Evolutionary conservation across 2,888 invertebrate species (phyloP).

Genomic region (Carcina quercana): DNA sequence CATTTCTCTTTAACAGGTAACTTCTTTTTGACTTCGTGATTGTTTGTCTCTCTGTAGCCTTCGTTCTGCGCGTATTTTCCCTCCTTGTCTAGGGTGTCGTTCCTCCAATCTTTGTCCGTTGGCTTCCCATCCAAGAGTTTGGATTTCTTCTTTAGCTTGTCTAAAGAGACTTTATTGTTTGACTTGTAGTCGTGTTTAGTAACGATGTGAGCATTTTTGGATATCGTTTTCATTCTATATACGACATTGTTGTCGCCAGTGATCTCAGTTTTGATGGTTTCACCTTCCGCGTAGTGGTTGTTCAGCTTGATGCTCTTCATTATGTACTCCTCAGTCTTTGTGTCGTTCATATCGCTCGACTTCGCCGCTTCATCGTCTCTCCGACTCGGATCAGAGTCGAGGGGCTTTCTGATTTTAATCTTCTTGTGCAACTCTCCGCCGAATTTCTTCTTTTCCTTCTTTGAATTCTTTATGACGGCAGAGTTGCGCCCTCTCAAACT

Average conservation of each 20-base stretch:
- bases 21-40: constrained; percentile 64
- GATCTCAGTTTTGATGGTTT: constrained; percentile 57
- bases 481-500: constrained; percentile 89
- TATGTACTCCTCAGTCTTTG: constrained; percentile 61
- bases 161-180: constrained; percentile 48
- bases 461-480: constrained; percentile 87
- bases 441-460: constrained; percentile 78
- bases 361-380: constrained; percentile 50
- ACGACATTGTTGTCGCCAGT: constrained; percentile 55
- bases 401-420: constrained; percentile 62
- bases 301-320: constrained; percentile 53
- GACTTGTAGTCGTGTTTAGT: constrained; percentile 62
- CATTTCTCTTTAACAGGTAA: constrained; percentile 58
- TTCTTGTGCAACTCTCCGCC: constrained; percentile 70
- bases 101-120: constrained; percentile 73
- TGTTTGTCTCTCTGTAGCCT: constrained; percentile 67
- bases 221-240: constrained; percentile 65
- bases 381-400: constrained; percentile 52
- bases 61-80: constrained; percentile 69
- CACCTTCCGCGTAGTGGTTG: constrained; percentile 50
- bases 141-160: constrained; percentile 60
- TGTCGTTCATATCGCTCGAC: constrained; percentile 46
- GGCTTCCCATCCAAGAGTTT: constrained; percentile 46
- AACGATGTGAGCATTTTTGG: constrained; percentile 67
- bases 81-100: constrained; percentile 71